A percentile compares a stretch with the other conserved stretches of the same genome.
Evolutionary conservation across 2,113 vertebrate species (phyloP).

Genomic region (Orycteropus afer): DNA sequence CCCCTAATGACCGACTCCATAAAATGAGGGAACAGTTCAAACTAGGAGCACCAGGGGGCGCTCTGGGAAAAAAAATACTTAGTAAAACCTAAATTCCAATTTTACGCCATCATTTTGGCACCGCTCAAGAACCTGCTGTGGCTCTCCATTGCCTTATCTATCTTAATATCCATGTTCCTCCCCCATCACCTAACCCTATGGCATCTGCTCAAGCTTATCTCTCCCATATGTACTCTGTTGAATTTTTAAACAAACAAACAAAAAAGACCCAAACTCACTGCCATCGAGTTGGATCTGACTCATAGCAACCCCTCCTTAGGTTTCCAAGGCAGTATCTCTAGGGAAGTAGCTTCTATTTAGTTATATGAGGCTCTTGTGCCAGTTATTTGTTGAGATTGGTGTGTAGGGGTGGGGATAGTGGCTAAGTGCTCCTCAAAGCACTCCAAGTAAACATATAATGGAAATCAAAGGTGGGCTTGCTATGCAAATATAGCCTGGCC

Average conservation of each 20-base stretch:
- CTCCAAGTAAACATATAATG: not conserved
- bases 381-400: not conserved
- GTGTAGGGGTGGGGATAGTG: not conserved
- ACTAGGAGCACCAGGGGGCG: constrained; percentile 49
- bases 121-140: constrained; percentile 31
- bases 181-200: not conserved
- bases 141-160: constrained; percentile 18
- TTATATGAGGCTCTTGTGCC: no score
- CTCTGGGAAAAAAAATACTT: constrained; percentile 18
- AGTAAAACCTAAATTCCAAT: not conserved
- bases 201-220: not conserved
- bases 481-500: not conserved
- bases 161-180: constrained; percentile 9
- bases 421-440: not conserved
- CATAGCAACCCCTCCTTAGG: no score
- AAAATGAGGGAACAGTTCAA: not conserved
- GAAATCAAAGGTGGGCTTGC: not conserved
- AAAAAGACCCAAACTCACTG: no score
- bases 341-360: no score
- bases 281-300: no score
- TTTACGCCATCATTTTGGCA: not conserved
- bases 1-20: not conserved
- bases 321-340: no score
- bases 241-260: no score
- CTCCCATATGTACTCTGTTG: not conserved